A percentile compares a stretch with the other conserved stretches of the same genome.
Evolutionary conservation across 2,113 vertebrate species (phyloP).

Genomic region (Trematocara nigrifrons): DNA sequence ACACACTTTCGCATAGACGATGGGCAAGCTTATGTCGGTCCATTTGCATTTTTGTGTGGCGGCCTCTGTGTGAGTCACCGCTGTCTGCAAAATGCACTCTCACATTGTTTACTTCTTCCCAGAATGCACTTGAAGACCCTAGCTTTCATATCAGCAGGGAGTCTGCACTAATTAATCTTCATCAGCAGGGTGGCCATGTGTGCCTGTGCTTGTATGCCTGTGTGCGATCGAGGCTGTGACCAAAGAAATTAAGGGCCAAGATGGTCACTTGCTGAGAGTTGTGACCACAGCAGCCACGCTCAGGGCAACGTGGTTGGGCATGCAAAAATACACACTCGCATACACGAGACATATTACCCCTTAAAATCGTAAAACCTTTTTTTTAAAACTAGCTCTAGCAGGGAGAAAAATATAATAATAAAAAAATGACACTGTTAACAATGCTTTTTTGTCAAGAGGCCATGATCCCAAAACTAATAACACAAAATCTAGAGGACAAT

Average conservation of each 20-base stretch:
- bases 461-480: not conserved
- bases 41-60: not conserved
- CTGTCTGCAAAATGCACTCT: not conserved
- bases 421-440: not conserved
- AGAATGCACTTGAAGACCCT: slow-evolving; percentile 8
- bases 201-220: not conserved
- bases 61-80: not conserved
- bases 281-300: not conserved
- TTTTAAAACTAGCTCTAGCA: not conserved
- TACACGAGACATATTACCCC: not conserved
- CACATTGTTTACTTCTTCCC: slow-evolving; percentile 13
- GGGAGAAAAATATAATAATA: not conserved
- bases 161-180: slow-evolving; percentile 39
- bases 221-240: not conserved
- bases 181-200: slow-evolving; percentile 12
- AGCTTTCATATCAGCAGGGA: slow-evolving; percentile 21
- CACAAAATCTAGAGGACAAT: not conserved
- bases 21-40: not conserved
- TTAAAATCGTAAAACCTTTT: not conserved
- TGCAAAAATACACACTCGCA: not conserved
- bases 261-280: slow-evolving; percentile 16
- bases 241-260: slow-evolving; percentile 16
- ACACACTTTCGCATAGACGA: not conserved
- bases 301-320: not conserved
- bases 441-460: not conserved